phyloP scores from a whole-genome alignment of 1,140 invertebrate genomes.

The Aphelinus certus region DNA sequence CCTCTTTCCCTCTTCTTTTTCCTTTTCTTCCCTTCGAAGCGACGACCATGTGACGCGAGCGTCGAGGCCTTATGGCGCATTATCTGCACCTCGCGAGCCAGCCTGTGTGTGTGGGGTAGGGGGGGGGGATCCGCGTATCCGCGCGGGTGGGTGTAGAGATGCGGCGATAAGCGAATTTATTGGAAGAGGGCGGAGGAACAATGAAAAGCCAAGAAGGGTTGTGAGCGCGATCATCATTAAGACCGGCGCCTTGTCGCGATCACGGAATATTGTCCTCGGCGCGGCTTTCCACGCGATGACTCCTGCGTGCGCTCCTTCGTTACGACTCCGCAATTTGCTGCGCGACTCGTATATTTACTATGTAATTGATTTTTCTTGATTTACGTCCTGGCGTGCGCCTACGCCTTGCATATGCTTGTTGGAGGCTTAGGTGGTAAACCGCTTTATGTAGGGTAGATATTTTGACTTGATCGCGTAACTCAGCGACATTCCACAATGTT shows the following conservation, averaged over 20 bases:
- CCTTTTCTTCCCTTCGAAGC: not conserved
- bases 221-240: conserved; percentile 10
- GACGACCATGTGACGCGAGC: no score
- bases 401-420: no score
- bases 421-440: no score
- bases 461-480: no score
- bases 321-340: no score
- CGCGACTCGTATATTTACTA: no score
- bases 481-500: no score
- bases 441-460: no score
- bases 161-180: conserved; percentile 58
- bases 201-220: conserved; percentile 17
- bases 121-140: no score
- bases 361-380: no score
- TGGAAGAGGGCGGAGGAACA: conserved; percentile 35
- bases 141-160: conserved; percentile 44
- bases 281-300: not conserved
- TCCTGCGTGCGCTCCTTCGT: no score
- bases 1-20: conserved; percentile 38
- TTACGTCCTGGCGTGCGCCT: no score
- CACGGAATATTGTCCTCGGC: not conserved
- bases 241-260: not conserved
- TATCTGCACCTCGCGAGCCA: conserved; percentile 35
- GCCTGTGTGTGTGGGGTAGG: not conserved
- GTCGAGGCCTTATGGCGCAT: not conserved